phyloP scores from a whole-genome alignment of 2,888 invertebrate species.

The Ectobius pallidus region DNA sequence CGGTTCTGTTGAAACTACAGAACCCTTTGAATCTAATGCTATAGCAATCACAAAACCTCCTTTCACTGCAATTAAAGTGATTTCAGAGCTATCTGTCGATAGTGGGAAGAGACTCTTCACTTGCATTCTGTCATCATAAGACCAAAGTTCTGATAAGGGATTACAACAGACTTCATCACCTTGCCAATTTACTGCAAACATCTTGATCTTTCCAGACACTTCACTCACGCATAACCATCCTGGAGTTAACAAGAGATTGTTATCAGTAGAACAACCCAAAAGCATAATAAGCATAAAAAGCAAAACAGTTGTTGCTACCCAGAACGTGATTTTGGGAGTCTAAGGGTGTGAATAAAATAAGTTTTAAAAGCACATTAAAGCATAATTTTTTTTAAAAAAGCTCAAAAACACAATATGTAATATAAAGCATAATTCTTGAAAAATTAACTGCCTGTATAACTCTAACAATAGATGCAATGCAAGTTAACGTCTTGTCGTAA shows the following conservation, averaged over 20 bases:
- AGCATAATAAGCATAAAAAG: too few relatives aligned
- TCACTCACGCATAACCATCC: neutral
- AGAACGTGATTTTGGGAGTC: too few relatives aligned
- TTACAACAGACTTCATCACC: neutral
- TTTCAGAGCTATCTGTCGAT: neutral
- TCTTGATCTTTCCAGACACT: neutral
- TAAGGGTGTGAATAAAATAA: too few relatives aligned
- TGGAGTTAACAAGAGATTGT: neutral
- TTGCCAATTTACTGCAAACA: neutral
- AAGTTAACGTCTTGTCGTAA: too few relatives aligned
- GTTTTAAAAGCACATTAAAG: too few relatives aligned
- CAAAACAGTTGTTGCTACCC: too few relatives aligned
- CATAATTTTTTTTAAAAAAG: too few relatives aligned
- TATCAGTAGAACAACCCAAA: too few relatives aligned
- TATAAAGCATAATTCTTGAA: too few relatives aligned
- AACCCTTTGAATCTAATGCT: neutral
- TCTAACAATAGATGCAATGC: too few relatives aligned
- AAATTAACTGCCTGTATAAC: too few relatives aligned
- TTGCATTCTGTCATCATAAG: neutral
- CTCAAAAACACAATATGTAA: too few relatives aligned
- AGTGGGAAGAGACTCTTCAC: neutral
- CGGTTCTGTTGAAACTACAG: neutral
- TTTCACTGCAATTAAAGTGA: neutral
- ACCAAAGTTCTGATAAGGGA: neutral
- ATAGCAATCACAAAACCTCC: slow-evolving; percentile 1